Evolutionary conservation across 2,888 invertebrate species (phyloP), one percentile per base, ranked within the genome.

Genomic region (Lepidocyrtoides sp.): DNA sequence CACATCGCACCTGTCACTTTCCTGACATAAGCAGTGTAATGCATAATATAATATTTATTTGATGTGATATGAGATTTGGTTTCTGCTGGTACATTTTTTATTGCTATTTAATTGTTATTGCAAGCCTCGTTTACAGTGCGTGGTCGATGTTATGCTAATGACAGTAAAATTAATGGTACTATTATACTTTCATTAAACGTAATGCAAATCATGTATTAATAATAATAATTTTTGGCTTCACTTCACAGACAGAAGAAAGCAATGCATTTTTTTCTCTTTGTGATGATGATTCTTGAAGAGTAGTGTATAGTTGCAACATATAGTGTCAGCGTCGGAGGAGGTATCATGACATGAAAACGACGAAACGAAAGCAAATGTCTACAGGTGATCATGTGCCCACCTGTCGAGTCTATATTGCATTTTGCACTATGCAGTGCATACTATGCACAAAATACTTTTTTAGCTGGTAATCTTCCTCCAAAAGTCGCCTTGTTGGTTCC

Each of bases 371-470:
- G 82, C 63, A 57, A 82, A 82, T 63, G 82, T 82, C 82, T 63
- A 60, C 63, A 82, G 82, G 82, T 82, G 82, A 82, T 82, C 82
- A 82, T 82, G 82, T 41, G 84, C 51, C 84, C 84, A 84, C 84
- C 84, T 84, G 84, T 84, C 66, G 84, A 51, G 84, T 54, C 51
- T 54, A 48, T 69, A 20, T 84, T 69, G 66, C 69, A 69, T 84
- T n/a, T n/a, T 32, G 12, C 82, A 44, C 60, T 51, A 14, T 41
- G 1, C 41, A 26, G 32, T 51, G 77, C 17, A 51, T 54, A 54
- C 29, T 14, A 32, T 10, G 12, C 12, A 69, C 44, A 51, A 48
- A 75, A 75, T 14, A 26, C 36, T n/a, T 79, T 48, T n/a, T 54
- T 54, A 29, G 79, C 29, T 48, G 48, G 75, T 36, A n/a, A n/a